Conservation (phyloP, 1,140 invertebrate species). For the Drosophila ambigua region DNA sequence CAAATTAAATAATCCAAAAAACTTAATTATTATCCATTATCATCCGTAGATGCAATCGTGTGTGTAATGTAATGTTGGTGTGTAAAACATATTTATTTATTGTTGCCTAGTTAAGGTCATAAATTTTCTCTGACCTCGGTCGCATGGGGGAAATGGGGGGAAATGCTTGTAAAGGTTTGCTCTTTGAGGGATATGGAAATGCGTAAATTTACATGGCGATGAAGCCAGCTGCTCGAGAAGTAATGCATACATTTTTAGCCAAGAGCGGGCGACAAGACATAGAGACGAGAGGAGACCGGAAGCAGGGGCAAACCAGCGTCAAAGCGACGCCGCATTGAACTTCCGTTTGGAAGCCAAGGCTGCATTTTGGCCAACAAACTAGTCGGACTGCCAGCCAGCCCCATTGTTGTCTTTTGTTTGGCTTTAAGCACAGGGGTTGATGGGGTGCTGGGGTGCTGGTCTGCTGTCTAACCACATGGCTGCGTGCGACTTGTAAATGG, state of each 20-base stretch:
- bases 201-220: conserved; percentile 42
- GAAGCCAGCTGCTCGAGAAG: conserved; percentile 32
- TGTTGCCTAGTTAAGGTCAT: conserved; percentile 42
- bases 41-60: conserved; percentile 22
- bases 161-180: conserved; percentile 16
- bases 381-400: conserved; percentile 27
- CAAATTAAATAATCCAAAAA: conserved; percentile 23
- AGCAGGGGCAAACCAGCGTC: conserved; percentile 27
- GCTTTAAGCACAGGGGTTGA: conserved; percentile 19
- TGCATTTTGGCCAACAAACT: conserved; percentile 62
- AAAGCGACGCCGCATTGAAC: conserved; percentile 64
- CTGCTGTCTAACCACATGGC: conserved; percentile 30
- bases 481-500: conserved; percentile 51
- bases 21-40: conserved; percentile 38
- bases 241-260: conserved; percentile 40
- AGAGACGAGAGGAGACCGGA: conserved; percentile 4
- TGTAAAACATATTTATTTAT: conserved; percentile 29
- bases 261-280: not conserved
- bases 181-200: conserved; percentile 45
- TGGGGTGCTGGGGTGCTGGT: conserved; percentile 5
- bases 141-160: conserved; percentile 27
- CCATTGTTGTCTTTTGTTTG: conserved; percentile 57
- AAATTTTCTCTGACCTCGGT: conserved; percentile 18
- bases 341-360: conserved; percentile 73
- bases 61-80: conserved; percentile 30